Conservation (phyloP, 2,797 vertebrate species). For the Buphagus erythrorhynchus region DNA sequence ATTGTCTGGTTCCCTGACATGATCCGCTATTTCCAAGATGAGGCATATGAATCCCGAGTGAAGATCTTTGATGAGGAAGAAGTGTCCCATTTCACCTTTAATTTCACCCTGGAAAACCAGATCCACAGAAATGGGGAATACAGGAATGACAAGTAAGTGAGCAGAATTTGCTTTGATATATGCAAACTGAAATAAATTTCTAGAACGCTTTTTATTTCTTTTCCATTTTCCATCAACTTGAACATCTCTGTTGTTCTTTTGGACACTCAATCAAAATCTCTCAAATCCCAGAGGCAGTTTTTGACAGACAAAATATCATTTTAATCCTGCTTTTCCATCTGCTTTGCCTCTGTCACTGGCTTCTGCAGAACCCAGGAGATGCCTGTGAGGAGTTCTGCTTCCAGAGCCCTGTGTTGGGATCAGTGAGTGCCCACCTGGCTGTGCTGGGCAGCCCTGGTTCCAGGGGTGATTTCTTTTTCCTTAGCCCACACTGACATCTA, state of each 20-base stretch:
- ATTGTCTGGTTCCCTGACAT: conserved; percentile 98
- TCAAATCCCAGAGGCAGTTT: neutral
- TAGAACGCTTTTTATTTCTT: neutral
- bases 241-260: neutral
- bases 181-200: neutral
- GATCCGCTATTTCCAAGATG: conserved; percentile 95
- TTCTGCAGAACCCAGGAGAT: neutral
- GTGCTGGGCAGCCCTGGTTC: neutral
- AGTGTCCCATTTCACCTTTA: conserved; percentile 91
- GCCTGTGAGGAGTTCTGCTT: no score
- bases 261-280: accelerated
- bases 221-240: neutral
- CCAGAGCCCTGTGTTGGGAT: neutral
- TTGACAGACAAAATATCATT: neutral
- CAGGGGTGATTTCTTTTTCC: neutral
- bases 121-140: conserved; percentile 91
- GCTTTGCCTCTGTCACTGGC: neutral
- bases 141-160: conserved; percentile 88
- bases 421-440: accelerated
- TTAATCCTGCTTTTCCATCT: neutral
- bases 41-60: conserved; percentile 89
- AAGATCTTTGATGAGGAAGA: conserved; percentile 86
- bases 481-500: conserved; percentile 71
- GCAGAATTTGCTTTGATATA: neutral
- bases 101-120: conserved; percentile 97